Evolutionary conservation across 2,888 invertebrate species (phyloP), one percentile per base, ranked within the genome.

Genomic region (Tipula vernalis): DNA sequence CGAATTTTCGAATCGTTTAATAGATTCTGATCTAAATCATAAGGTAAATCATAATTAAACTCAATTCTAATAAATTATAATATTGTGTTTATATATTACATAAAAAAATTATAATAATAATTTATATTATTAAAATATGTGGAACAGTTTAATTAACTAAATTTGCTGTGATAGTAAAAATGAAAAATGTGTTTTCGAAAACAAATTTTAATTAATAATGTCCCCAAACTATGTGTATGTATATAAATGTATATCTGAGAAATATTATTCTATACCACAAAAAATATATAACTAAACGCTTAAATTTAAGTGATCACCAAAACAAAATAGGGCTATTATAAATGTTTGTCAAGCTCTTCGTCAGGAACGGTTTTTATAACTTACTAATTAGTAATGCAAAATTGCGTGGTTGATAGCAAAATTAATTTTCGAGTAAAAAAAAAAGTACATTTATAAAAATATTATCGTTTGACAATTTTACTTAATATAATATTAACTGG

Each of bases 1-100:
- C 87, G 88, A 88, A 87, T 88, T 88, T 88, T 88, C 87, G 47
- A 88, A 88, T 88, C 87, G 87, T 87, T 87, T 88, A 86, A 86
- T 87, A 85, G 87, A 87, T 44, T 36, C 86, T 28, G 71, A 71
- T 71, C 28, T 71, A 71, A 71, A 71, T 71, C 12, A 28, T 71
- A 71, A 71, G 71, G 71, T 71, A 71, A 71, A 71, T 71, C 28
- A 28, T 28, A 71, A 71, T 71, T 71, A 71, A 57, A 15, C n/a
- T 57, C 5, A 39, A 39, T 39, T 39, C 5, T 39, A 28, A n/a
- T 15, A 51, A 57, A 15, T 57, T 15, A 15, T 51, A n/a, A 18
- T 57, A 12, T n/a, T 51, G 51, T n/a, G 18, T 18, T 71, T 28
- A 71, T 51, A 44, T 44, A 44, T 51, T 44, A 44, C 3, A 51